Evolutionary conservation across 2,113 vertebrate genomes (phyloP).

Genomic region (Zapus hudsonius): DNA sequence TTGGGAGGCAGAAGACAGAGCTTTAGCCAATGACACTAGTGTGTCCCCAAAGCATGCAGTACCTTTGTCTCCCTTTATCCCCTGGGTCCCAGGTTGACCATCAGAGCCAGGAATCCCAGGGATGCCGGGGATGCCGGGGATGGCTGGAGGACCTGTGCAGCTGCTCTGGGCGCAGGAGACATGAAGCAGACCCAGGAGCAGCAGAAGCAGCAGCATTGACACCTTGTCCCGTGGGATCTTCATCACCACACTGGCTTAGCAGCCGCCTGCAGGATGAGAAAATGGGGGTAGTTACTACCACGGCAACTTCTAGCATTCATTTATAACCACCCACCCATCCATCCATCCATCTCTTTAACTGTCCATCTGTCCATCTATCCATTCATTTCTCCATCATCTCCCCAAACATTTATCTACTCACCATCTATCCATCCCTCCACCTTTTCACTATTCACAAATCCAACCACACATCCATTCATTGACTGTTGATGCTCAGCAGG

Average conservation of each 20-base stretch:
- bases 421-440: not conserved
- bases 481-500: not conserved
- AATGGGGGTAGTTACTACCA: not conserved
- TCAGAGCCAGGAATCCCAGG: conserved; percentile 87
- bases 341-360: not conserved
- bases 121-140: conserved; percentile 87
- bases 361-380: no score
- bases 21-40: not conserved
- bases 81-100: conserved; percentile 85
- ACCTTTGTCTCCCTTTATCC: conserved; percentile 88
- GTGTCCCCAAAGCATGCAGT: conserved; percentile 33
- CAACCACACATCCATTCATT: not conserved
- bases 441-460: no score
- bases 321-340: not conserved
- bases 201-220: accelerated
- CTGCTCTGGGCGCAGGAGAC: conserved; percentile 59
- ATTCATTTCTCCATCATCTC: not conserved
- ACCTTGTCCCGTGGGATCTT: not conserved
- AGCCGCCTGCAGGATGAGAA: conserved; percentile 23
- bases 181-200: conserved; percentile 69
- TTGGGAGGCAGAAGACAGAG: not conserved
- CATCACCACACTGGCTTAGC: not conserved
- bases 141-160: conserved; percentile 74
- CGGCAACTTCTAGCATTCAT: accelerated
- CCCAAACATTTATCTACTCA: accelerated